Base-by-base conservation (phyloP, 2,888 invertebrate species). In the Sarcophaga subvicina region DNA sequence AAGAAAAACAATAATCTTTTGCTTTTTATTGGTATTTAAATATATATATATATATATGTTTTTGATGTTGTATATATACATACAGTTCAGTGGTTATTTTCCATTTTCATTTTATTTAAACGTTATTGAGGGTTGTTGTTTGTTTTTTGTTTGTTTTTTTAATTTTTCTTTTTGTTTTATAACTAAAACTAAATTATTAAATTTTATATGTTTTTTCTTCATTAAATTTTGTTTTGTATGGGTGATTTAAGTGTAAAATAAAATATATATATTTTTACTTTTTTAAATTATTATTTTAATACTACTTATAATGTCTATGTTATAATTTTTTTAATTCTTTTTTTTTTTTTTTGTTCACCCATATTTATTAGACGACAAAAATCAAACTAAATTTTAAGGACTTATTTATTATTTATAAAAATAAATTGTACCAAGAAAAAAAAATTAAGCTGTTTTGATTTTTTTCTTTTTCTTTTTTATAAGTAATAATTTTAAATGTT, bases 1-100 rank as follows among this genome's bases (percentile, higher is more conserved):
- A 54, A 54, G 17, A 54, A 78, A 87, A 84, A 84, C 69, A 70
- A 87, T 85, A 87, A 69, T 85, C 81, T 77, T 79, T 37, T 76
- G 83, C 17, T 62, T 71, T 86, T 72, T 66, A 63, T 79, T 81
- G 72, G 79, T 81, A 82, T 86, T 83, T 80, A 81, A 84, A 86
- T 78, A 82, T 72, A 85, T 81, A 25, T 27, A 77, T 73, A 63
- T 79, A 54, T 37, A 37, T 37, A 37, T 37, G 37, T 37, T 37
- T 37, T 37, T 37, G 37, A 37, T 37, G 37, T 54, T 77, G 63
- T 88, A 88, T 83, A 66, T 80, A 66, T 80, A 83, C 73, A 88
- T 83, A 83, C 77, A 85, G 54, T 80, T 87, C 63, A 80, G 66
- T 88, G 70, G 66, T 80, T 82, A 76, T 75, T 47, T 69, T 79